Percentiles rank a stretch among this genome's conserved stretches.
These are phyloP conservation scores for Mugil cephalus DNA, from an alignment of 2,113 vertebrate genomes.

Conservation along the genomic window DNA sequence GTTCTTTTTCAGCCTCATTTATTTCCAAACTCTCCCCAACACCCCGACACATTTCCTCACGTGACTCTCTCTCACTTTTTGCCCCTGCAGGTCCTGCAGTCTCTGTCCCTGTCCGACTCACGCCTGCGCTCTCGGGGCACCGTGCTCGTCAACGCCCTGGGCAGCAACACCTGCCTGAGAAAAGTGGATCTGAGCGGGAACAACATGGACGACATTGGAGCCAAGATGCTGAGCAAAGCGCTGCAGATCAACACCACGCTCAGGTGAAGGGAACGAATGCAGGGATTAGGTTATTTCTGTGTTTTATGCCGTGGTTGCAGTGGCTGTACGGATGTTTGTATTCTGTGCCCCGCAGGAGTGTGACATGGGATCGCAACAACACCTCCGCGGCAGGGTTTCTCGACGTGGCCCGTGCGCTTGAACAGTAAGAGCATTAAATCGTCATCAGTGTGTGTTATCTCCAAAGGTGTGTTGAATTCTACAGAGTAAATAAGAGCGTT, in stretches of 20 bases:
- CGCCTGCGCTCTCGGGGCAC: constrained; percentile 88
- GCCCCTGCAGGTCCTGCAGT: constrained; percentile 85
- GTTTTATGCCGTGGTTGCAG: constrained; percentile 6
- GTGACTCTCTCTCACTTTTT: neutral
- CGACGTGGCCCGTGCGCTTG: constrained; percentile 89
- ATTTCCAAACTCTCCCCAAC: constrained; percentile 1
- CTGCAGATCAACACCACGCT: constrained; percentile 85
- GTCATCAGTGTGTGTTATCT: neutral
- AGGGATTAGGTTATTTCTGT: neutral
- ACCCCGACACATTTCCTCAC: neutral
- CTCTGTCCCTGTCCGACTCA: constrained; percentile 87
- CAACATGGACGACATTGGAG: constrained; percentile 90
- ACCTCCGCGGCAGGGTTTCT: constrained; percentile 89
- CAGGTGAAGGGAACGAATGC: constrained; percentile 56
- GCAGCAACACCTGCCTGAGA: constrained; percentile 90
- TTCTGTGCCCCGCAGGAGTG: constrained; percentile 82
- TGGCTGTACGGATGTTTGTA: constrained; percentile 16
- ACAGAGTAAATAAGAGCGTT: constrained; percentile 6
- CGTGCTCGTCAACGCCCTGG: constrained; percentile 89
- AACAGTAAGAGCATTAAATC: constrained; percentile 85
- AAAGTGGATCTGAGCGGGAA: constrained; percentile 92
- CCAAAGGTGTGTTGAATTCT: neutral
- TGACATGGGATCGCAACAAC: constrained; percentile 91
- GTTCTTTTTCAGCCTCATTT: constrained; percentile 16
- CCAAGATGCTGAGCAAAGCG: constrained; percentile 93